Evolutionary conservation across 2,113 vertebrate genomes (phyloP), one percentile per base, ranked within the genome.

Genomic region (Craseonycteris thonglongyai): DNA sequence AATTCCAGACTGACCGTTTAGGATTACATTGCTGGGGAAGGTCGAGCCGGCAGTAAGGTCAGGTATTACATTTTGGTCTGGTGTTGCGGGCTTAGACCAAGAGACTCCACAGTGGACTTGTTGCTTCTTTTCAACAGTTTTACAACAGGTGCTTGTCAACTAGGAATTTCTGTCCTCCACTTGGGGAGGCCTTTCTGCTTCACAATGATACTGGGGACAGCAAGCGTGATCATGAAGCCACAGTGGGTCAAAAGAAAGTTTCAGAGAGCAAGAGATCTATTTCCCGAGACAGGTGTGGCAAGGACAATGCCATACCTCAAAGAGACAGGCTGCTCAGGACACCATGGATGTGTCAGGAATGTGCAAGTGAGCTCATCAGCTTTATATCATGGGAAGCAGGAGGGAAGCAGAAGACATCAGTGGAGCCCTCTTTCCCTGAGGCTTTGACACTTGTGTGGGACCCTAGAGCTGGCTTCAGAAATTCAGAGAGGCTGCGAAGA

Each of bases 311-410:
- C 38, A 99, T 99, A 95, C 98, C 98, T 8, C 98, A 98, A 94
- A 99, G 59, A 99, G 99, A 97, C 99, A 99, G 99, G 99, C 99
- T 12, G 98, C 98, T 0, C 99, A 99, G 97, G 99, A 99, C 0
- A 98, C 98, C 72, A 99, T 99, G 99, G 99, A 91, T 98, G 99
- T 0, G 99, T 84, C 99, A 99, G 97, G 99, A 99, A 98, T 98
- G 49, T 99, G 99, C 72, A 13, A 5, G 15, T 71, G 99, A 99
- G 97, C 99, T 99, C 94, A 99, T 99, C 96, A 99, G 99, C 98
- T 99, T 99, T 95, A 99, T 99, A 96, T 99, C 98, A 0, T 99
- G 98, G 5, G 99, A 99, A 97, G 99, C 98, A 47, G 99, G 99
- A 96, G 99, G 99, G 96, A 99, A 99, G 96, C 98, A 98, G 88